Conservation (phyloP, 2,888 invertebrate genomes). For the Epirrita christyi region DNA sequence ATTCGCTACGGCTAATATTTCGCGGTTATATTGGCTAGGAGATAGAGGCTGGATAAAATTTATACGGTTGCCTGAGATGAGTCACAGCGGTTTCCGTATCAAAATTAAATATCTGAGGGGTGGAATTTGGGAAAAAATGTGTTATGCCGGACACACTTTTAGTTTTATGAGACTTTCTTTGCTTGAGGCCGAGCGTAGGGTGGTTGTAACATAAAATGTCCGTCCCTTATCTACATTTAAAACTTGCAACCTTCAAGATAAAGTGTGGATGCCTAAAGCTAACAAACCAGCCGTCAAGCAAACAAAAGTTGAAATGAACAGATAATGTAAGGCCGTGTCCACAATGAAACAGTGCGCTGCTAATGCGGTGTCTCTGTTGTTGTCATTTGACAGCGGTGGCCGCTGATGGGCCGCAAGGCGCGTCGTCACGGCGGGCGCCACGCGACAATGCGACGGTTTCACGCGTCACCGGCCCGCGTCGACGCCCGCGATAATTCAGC, state of each 20-base stretch:
- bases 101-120: constrained; percentile 80
- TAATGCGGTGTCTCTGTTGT: no score
- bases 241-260: no score
- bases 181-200: constrained; percentile 19
- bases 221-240: no score
- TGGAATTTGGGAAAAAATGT: constrained; percentile 53
- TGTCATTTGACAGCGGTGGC: constrained; percentile 11
- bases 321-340: no score
- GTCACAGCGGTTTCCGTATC: constrained; percentile 77
- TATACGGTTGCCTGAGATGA: constrained; percentile 66
- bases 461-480: constrained; percentile 50
- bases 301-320: no score
- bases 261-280: no score
- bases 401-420: constrained; percentile 48
- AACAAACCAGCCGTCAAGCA: no score
- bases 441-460: constrained; percentile 56
- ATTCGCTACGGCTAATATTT: constrained; percentile 81
- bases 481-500: constrained; percentile 31
- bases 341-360: no score
- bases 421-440: constrained; percentile 53
- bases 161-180: constrained; percentile 32
- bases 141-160: constrained; percentile 41
- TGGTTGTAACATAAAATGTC: constrained; percentile 26
- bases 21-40: constrained; percentile 77
- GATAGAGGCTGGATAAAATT: constrained; percentile 76